Base-by-base conservation (phyloP, 2,797 vertebrate species). In the Semaprochilodus insignis region DNA sequence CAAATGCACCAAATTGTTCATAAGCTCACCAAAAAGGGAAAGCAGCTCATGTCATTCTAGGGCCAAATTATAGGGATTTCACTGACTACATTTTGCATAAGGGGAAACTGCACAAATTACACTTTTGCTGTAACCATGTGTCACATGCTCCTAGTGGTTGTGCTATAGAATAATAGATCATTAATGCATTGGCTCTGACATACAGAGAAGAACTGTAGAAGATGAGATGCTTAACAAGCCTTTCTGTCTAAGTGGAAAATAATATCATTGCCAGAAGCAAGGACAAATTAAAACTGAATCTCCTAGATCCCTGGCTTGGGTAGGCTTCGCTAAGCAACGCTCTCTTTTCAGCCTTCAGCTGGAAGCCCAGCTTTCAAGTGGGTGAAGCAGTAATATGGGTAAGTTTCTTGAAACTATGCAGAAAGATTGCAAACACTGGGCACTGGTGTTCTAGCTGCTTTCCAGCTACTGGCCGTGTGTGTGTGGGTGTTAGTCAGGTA, bases 311-410 rank as follows among this genome's bases (percentile, higher is more conserved):
- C 48, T 27, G 8, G 48, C 25, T 11, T 74, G 23, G 34, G 57
- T 60, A 69, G 10, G 54, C 62, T 54, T 21, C n/a, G 55, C 2
- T 62, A 23, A 70, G 54, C 44, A 55, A 21, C 5, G 27, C 36
- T 31, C 48, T 78, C 48, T 31, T 31, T 81, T 57, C 62, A 57
- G 52, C 4, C 19, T 63, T 74, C 15, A 67, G 60, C 77, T 78
- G n/a, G 66, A 71, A 70, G 54, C 65, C 0, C 4, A 36, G 40
- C 40, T 36, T 36, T 74, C 67, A 31, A 54, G 55, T 15, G 27
- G n/a, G 40, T 34, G 51, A 21, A 62, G 27, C 60, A 44, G 67
- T 23, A 48, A 66, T 78, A 66, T 1, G 36, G 52, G 48, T 7
- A 48, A 17, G 69, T 67, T 60, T 51, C 36, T 52, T 23, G 72